phyloP scores from a whole-genome alignment of 64 coral and sea anemone genomes.

The Actinia equina region DNA sequence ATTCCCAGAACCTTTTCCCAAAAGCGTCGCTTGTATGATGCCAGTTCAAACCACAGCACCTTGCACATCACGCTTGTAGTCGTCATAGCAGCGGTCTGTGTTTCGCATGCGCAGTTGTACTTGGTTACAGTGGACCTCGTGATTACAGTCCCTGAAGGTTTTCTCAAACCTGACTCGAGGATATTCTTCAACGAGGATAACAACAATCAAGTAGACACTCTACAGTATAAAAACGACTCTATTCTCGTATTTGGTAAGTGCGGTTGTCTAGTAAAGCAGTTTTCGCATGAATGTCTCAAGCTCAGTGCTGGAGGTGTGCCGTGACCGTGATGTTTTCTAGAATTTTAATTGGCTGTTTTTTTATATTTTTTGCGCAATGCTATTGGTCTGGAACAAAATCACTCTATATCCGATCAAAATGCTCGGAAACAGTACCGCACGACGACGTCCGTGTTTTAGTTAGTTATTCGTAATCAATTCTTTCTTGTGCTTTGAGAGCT shows the following conservation, averaged over 20 bases:
- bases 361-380: too few relatives aligned
- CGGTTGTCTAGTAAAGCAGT: too few relatives aligned
- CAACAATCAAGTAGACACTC: slow-evolving; percentile 17
- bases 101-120: slow-evolving; percentile 37
- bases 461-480: too few relatives aligned
- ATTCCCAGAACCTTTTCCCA: not conserved
- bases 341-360: too few relatives aligned
- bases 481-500: too few relatives aligned
- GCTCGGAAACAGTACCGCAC: too few relatives aligned
- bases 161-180: slow-evolving; percentile 29
- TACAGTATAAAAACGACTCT: slow-evolving; percentile 1
- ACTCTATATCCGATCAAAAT: too few relatives aligned
- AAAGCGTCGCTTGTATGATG: not conserved
- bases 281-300: too few relatives aligned
- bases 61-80: not conserved
- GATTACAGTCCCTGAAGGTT: slow-evolving; percentile 33
- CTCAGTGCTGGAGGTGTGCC: too few relatives aligned
- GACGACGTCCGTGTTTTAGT: too few relatives aligned
- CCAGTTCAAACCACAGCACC: not conserved
- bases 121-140: slow-evolving; percentile 23
- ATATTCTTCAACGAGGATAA: slow-evolving; percentile 48
- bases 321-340: too few relatives aligned
- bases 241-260: slow-evolving; percentile 49
- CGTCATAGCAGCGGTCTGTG: slow-evolving; percentile 27
- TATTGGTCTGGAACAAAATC: too few relatives aligned